Evolutionary conservation across 37 sponge, comb jelly and placozoan genomes (phyloP).

Genomic region (Ephydatia muelleri): DNA sequence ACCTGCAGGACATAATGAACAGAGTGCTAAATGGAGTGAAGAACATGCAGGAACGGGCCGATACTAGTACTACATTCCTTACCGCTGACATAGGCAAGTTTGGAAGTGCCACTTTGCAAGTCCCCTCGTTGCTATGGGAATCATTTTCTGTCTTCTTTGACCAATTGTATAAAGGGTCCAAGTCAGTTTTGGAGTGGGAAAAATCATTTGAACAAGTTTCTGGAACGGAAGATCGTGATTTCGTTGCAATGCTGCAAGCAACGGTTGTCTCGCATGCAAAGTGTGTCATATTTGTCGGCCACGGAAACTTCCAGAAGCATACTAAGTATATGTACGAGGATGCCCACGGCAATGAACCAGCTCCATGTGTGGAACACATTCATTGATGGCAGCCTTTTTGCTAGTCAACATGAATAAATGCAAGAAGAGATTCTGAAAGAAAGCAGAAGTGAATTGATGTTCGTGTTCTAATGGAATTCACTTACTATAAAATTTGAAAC

Average conservation of each 20-base stretch:
- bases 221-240: conserved; percentile 16
- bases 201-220: conserved; percentile 16
- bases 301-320: conserved; percentile 45
- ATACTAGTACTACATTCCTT: conserved; percentile 16
- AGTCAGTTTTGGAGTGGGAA: conserved; percentile 24
- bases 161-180: conserved; percentile 7
- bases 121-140: neutral
- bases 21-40: conserved; percentile 2
- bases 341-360: neutral
- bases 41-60: neutral
- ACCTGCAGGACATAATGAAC: neutral
- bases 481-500: no score
- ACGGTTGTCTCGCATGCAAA: conserved; percentile 18
- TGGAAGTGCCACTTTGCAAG: conserved; percentile 28
- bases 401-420: no score
- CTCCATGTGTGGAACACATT: neutral
- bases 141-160: conserved; percentile 39
- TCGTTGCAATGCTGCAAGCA: conserved; percentile 36
- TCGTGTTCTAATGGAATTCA: no score
- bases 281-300: conserved; percentile 52
- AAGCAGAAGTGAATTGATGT: no score
- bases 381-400: neutral
- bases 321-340: conserved; percentile 22
- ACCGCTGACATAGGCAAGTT: conserved; percentile 36
- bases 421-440: no score